Evolutionary conservation across 1,140 invertebrate genomes (phyloP), one percentile per base, ranked within the genome.

Genomic region (Ladona fulva): DNA sequence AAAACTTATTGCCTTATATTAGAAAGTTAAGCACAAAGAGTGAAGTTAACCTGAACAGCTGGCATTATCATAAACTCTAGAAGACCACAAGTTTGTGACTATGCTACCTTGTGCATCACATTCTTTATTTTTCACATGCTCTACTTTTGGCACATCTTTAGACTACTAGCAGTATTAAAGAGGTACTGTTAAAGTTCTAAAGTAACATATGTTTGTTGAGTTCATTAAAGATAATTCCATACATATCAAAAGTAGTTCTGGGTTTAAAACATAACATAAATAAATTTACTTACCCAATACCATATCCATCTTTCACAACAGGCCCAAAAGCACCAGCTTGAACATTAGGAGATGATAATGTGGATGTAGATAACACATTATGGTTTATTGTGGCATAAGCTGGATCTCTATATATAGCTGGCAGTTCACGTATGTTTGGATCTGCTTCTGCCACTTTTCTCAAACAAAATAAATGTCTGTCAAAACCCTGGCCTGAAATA

Each of bases 301-400:
- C 97, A 85, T 92, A 94, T 0, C 97, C 97, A 88, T 99, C 91
- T 25, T 87, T 84, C 1, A 94, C 91, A 19, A 98, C 96, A 10
- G 97, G 96, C 1, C 95, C 97, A 88, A 99, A 99, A 8, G 95
- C 95, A 25, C 97, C 97, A 52, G 93, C 91, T 78, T 90, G 83
- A n/a, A 99, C 91, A 80, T 90, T 90, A n/a, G 95, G 92, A 79
- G 95, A 95, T 1, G 91, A 92, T 19, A 99, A 85, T 7, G 97
- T 99, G 24, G 97, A 98, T 0, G 97, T 98, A 73, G 97, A 98
- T n/a, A 99, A 84, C 78, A 97, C 92, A 82, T 95, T 97, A 80
- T 96, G 89, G 86, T 97, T 97, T 74, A 99, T 91, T 79, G 86
- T 86, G 37, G 87, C 84, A 84, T 97, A 99, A 52, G 92, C 92